phyloP scores from a whole-genome alignment of 2,888 invertebrate species.

The Drosophila mulleri region DNA sequence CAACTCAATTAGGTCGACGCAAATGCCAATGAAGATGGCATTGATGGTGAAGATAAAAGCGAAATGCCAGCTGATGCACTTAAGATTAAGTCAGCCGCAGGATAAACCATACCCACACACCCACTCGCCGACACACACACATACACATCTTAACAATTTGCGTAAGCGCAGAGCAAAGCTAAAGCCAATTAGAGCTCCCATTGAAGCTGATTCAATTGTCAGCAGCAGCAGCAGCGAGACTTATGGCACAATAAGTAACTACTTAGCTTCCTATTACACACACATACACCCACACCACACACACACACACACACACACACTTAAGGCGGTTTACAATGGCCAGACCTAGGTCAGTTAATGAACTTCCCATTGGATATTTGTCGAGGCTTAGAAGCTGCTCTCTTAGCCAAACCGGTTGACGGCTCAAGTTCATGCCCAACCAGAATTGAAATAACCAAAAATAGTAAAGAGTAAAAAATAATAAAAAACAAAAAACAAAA shows the following conservation, averaged over 20 bases:
- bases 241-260: constrained; percentile 31
- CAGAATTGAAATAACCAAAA: constrained; percentile 55
- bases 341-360: constrained; percentile 72
- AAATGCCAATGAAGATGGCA: constrained; percentile 63
- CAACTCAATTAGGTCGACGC: constrained; percentile 60
- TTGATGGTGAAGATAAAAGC: constrained; percentile 37
- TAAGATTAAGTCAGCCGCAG: constrained; percentile 13
- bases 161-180: constrained; percentile 53
- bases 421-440: constrained; percentile 63
- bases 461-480: constrained; percentile 4
- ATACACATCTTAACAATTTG: constrained; percentile 36
- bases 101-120: constrained; percentile 2
- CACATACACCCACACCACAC: constrained; percentile 17
- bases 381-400: constrained; percentile 63
- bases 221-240: constrained; percentile 26
- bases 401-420: constrained; percentile 66
- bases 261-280: constrained; percentile 48
- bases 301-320: background rate
- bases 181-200: constrained; percentile 63
- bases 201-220: constrained; percentile 53
- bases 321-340: constrained; percentile 38
- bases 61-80: constrained; percentile 43
- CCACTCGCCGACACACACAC: constrained; percentile 23
- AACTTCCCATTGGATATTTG: constrained; percentile 59
- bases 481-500: constrained; percentile 3